Evolutionary conservation across 30 jellyfish, hydroid and myxozoan species (phyloP).

Genomic region (Cassiopea xamachana): DNA sequence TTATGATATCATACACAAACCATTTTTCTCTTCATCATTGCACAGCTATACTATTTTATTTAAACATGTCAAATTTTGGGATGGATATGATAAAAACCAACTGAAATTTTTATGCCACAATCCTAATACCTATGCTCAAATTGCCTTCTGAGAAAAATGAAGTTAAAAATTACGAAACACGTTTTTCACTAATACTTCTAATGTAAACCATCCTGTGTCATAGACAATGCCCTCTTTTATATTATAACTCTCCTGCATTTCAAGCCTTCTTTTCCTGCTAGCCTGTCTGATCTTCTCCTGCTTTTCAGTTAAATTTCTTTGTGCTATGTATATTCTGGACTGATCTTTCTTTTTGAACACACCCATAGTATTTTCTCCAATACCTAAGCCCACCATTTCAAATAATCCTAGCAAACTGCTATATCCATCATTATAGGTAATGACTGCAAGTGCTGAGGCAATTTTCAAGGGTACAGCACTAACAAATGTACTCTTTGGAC

Average conservation of each 20-base stretch:
- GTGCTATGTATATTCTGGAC: background rate
- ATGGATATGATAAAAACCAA: background rate
- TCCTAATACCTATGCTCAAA: background rate
- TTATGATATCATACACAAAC: background rate
- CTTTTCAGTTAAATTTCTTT: background rate
- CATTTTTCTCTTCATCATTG: no score
- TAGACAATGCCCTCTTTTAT: slow-evolving; percentile 1
- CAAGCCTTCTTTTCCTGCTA: slow-evolving; percentile 15
- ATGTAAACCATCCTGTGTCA: slow-evolving; percentile 4
- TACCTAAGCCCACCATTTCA: background rate
- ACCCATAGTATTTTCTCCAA: background rate
- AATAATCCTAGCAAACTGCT: background rate
- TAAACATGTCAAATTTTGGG: no score
- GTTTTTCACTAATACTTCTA: background rate
- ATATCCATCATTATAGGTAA: slow-evolving; percentile 24
- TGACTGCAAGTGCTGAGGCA: slow-evolving; percentile 1
- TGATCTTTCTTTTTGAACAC: slow-evolving; percentile 7
- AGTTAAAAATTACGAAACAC: background rate
- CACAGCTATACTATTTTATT: no score
- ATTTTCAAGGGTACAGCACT: background rate
- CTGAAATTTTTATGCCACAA: background rate
- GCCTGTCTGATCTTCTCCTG: slow-evolving; percentile 17
- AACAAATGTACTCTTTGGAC: slow-evolving; percentile 18
- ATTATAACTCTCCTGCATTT: background rate
- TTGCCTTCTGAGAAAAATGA: background rate